phyloP scores from a whole-genome alignment of 2,113 vertebrate species.

The Coptodon rendalli region DNA sequence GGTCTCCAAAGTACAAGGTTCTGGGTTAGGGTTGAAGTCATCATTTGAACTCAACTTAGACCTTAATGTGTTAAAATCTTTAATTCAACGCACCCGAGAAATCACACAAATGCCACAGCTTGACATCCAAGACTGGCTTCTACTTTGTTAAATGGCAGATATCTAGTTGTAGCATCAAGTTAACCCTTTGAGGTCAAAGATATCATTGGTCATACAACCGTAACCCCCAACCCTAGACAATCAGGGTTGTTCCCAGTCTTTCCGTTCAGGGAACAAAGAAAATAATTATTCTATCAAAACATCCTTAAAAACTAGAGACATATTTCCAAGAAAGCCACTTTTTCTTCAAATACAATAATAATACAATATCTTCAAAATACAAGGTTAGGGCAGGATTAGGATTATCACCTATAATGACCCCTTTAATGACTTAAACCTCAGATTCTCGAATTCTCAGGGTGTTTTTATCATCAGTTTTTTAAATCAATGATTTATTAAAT shows the following conservation, averaged over 20 bases:
- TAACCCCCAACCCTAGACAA: not conserved
- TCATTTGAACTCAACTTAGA: not conserved
- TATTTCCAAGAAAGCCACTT: not conserved
- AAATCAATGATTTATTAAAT: not conserved
- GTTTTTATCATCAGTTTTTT: not conserved
- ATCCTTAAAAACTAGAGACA: not conserved
- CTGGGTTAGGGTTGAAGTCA: not conserved
- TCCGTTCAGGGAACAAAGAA: not conserved
- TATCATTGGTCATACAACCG: not conserved
- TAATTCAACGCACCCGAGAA: not conserved
- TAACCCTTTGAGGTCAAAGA: not conserved
- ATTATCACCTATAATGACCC: not conserved
- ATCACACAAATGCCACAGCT: not conserved
- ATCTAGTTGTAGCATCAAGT: not conserved
- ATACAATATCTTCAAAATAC: not conserved
- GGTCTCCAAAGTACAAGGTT: not conserved
- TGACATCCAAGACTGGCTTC: not conserved
- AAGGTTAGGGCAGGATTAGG: too few relatives aligned
- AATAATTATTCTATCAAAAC: not conserved
- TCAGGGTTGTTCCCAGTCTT: not conserved
- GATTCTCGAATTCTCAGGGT: not conserved
- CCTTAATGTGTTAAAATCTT: not conserved
- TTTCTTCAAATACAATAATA: not conserved
- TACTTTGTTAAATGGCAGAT: not conserved
- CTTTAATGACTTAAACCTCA: not conserved